These are phyloP conservation scores for Morpho helenor DNA, from an alignment of 2,888 invertebrate genomes.

Conservation along the genomic window DNA sequence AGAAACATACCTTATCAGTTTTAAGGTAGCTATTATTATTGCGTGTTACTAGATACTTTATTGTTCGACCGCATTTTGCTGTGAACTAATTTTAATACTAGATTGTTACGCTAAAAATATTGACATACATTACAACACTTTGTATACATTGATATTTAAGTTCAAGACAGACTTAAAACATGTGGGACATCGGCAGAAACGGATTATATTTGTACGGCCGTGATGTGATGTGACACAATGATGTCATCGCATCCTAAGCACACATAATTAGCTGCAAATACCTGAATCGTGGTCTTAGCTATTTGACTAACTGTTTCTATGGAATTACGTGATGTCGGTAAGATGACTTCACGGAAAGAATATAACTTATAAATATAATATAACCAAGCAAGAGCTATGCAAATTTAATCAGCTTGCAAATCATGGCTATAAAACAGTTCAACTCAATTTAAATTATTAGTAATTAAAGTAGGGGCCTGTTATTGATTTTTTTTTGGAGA, in stretches of 20 bases:
- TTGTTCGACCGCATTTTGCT: conserved; percentile 19
- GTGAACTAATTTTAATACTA: conserved; percentile 15
- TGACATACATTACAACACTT: conserved; percentile 5
- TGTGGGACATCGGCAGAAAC: conserved; percentile 20
- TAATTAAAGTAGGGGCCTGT: neutral
- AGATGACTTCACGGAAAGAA: neutral
- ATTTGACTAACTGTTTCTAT: conserved; percentile 24
- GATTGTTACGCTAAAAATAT: conserved; percentile 1
- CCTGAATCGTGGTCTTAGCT: conserved; percentile 25
- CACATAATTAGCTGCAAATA: conserved; percentile 24
- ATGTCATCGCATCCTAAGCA: conserved; percentile 32
- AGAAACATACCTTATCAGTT: conserved; percentile 5
- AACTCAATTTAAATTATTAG: neutral
- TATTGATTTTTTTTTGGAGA: neutral
- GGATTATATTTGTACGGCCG: conserved; percentile 25
- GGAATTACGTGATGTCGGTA: conserved; percentile 26
- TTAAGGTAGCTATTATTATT: conserved; percentile 5
- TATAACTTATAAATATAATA: too few species aligned
- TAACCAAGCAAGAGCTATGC: too few species aligned
- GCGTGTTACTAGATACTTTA: conserved; percentile 13
- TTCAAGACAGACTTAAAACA: conserved; percentile 11
- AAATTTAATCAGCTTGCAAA: too few species aligned
- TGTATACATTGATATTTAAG: conserved; percentile 5
- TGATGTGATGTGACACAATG: conserved; percentile 28
- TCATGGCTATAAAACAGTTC: neutral